Conservation (phyloP, 2,888 invertebrate genomes). For the Crocallis elinguaria region DNA sequence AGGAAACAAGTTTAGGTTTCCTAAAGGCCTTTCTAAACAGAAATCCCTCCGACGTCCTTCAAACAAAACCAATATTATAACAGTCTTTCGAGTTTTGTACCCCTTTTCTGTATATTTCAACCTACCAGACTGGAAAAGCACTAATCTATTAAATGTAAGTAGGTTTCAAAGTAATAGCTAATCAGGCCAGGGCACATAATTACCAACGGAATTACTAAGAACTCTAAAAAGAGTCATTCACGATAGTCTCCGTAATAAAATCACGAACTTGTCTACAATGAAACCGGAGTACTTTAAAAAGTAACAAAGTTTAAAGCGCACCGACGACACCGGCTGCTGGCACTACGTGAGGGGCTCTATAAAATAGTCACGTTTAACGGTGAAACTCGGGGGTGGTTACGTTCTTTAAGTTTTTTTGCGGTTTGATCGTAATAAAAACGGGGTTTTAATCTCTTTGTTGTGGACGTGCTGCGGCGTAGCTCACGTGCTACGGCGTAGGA, state of each 20-base stretch:
- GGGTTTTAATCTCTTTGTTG: conserved; percentile 34
- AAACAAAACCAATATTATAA: too few relatives aligned
- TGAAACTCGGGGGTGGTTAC: conserved; percentile 29
- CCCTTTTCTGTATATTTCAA: too few relatives aligned
- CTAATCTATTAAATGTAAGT: neutral
- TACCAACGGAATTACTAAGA: conserved; percentile 8
- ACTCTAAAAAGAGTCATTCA: conserved; percentile 30
- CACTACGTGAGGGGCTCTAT: conserved; percentile 37
- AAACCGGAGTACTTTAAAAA: conserved; percentile 34
- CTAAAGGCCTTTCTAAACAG: too few relatives aligned
- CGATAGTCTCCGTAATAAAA: conserved; percentile 34
- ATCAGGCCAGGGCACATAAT: conserved; percentile 4
- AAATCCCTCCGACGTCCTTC: too few relatives aligned
- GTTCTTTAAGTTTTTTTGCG: conserved; percentile 32
- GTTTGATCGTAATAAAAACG: conserved; percentile 33
- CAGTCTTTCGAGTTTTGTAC: too few relatives aligned
- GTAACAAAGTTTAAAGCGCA: conserved; percentile 40
- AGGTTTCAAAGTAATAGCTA: conserved; percentile 1
- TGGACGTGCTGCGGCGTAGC: conserved; percentile 29
- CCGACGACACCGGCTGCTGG: conserved; percentile 33
- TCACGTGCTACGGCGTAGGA: conserved; percentile 22
- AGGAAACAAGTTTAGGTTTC: too few relatives aligned
- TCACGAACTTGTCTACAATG: conserved; percentile 32
- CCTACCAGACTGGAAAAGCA: neutral
- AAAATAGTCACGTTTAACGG: conserved; percentile 41